Evolutionary conservation across 2,113 vertebrate genomes (phyloP).

Genomic region (Coryphaenoides rupestris): DNA sequence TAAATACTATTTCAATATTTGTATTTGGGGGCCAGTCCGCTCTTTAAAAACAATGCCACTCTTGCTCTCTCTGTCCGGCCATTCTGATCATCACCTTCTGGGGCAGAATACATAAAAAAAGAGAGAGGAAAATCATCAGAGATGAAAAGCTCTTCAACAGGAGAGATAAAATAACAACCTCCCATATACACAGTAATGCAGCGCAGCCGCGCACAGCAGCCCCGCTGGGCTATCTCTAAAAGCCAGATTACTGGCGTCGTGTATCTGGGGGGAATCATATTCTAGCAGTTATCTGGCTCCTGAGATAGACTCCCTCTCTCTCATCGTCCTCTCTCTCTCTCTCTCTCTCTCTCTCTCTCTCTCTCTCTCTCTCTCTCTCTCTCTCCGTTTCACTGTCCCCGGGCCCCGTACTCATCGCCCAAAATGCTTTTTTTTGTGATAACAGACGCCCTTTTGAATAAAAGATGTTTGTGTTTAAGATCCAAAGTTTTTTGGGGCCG

Average conservation of each 20-base stretch:
- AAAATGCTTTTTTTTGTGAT: slow-evolving; percentile 61
- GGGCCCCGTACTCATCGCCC: slow-evolving; percentile 7
- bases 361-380: slow-evolving; percentile 19
- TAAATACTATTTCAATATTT: slow-evolving; percentile 99
- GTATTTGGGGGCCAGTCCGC: slow-evolving; percentile 97
- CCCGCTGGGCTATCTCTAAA: slow-evolving; percentile 87
- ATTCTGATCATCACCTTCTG: slow-evolving; percentile 91
- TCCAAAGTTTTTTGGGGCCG: slow-evolving; percentile 66
- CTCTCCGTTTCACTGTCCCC: slow-evolving; percentile 39
- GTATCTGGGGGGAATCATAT: slow-evolving; percentile 94
- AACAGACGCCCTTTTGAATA: slow-evolving; percentile 71
- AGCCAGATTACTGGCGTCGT: slow-evolving; percentile 88
- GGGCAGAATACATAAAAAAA: slow-evolving; percentile 86
- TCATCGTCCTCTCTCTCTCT: slow-evolving; percentile 1
- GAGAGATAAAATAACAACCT: slow-evolving; percentile 85
- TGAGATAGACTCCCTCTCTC: slow-evolving; percentile 60
- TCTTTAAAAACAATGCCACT: slow-evolving; percentile 92
- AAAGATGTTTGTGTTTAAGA: slow-evolving; percentile 70
- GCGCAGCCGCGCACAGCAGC: slow-evolving; percentile 78
- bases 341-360: slow-evolving; percentile 27
- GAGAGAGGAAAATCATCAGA: slow-evolving; percentile 80
- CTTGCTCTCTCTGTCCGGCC: slow-evolving; percentile 80
- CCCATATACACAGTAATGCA: slow-evolving; percentile 75
- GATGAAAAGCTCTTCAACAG: slow-evolving; percentile 86
- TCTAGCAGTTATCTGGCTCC: slow-evolving; percentile 85